A percentile compares a stretch with the other conserved stretches of the same genome.
phyloP scores from a whole-genome alignment of 1,140 invertebrate species.

The Orchestia grillus region DNA sequence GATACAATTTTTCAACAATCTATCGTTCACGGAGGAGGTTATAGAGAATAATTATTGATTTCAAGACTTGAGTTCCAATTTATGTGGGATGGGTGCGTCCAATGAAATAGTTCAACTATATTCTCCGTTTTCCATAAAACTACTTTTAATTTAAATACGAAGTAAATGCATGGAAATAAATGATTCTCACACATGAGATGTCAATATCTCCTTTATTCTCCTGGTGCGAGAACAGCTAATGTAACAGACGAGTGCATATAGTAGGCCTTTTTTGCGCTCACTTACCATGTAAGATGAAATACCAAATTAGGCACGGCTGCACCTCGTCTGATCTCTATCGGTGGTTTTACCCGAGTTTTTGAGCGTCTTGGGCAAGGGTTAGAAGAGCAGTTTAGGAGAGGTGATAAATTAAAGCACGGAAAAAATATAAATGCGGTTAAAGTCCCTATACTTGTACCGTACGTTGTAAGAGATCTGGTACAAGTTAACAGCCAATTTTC shows the following conservation, averaged over 20 bases:
- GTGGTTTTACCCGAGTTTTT: neutral
- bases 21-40: no score
- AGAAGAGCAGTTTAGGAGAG: neutral
- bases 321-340: neutral
- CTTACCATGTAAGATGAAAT: slow-evolving; percentile 47
- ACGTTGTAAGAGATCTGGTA: neutral
- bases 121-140: neutral
- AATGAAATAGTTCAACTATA: neutral
- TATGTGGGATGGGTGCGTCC: neutral
- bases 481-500: neutral
- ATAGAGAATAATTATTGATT: no score
- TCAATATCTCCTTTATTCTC: neutral
- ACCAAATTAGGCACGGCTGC: slow-evolving; percentile 45
- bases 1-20: no score
- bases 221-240: neutral
- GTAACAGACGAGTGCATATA: neutral
- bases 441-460: no score
- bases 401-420: neutral
- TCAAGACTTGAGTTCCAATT: neutral
- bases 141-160: neutral
- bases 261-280: neutral
- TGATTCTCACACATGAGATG: neutral
- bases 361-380: slow-evolving; percentile 10
- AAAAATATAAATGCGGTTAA: no score
- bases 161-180: neutral